Base-by-base conservation (phyloP, 2,888 invertebrate species). In the Achlya flavicornis region DNA sequence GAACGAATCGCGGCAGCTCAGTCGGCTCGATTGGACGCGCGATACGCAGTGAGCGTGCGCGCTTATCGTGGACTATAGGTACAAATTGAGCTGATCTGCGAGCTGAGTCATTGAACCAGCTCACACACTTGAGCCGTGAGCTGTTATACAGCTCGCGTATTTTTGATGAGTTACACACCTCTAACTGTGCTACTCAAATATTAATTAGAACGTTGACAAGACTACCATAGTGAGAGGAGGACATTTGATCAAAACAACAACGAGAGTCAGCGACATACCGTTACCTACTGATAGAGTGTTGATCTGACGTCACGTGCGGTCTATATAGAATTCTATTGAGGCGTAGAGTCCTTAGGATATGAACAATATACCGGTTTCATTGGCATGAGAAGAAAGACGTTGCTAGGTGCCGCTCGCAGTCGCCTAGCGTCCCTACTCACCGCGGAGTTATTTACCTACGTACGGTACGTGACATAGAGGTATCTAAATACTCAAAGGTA, bases 141-240 rank as follows among this genome's bases (percentile, higher is more conserved):
- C n/a, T n/a, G n/a, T n/a, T n/a, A n/a, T n/a, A n/a, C n/a, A n/a
- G n/a, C n/a, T n/a, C n/a, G n/a, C n/a, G n/a, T n/a, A n/a, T n/a
- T n/a, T n/a, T n/a, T n/a, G n/a, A n/a, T n/a, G n/a, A n/a, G n/a
- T n/a, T n/a, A n/a, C n/a, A n/a, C n/a, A n/a, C n/a, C n/a, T n/a
- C n/a, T n/a, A n/a, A n/a, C n/a, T n/a, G 46, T 46, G n/a, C 46
- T 46, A 46, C n/a, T n/a, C 46, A 46, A 43, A 46, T 46, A 46
- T 46, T 12, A 46, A 46, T n/a, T 46, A 46, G 1, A 46, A 12
- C 43, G 1, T 8, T 11, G 3, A 10, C 41, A 41, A 41, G 41
- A 3, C 7, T 41, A 11, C 11, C 10, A 8, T 10, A 43, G 26
- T 26, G 26, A 26, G 26, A 12, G 14, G n/a, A 46, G n/a, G 7